Conservation (phyloP, 2,888 invertebrate species). For the Drosophila diplacantha region DNA sequence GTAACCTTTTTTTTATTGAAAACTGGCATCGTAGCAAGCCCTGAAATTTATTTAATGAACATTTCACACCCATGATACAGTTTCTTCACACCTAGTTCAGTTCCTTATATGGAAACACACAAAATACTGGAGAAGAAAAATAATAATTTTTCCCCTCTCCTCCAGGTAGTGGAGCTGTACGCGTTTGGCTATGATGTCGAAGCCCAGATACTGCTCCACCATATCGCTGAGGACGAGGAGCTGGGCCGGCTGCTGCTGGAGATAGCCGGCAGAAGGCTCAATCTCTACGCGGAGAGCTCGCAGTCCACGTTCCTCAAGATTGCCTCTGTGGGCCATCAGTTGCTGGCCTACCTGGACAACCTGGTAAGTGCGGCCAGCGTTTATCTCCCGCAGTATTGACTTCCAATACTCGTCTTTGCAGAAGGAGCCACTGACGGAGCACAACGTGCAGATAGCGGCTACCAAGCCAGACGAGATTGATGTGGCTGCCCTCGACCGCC, state of each 20-base stretch:
- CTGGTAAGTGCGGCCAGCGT: conserved; percentile 79
- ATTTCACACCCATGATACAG: neutral
- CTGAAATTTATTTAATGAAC: neutral
- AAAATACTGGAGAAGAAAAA: conserved; percentile 1
- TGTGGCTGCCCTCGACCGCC: conserved; percentile 71
- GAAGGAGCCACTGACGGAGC: conserved; percentile 49
- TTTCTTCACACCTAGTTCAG: neutral
- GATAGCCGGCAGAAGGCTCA: conserved; percentile 89
- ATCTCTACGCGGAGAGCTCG: conserved; percentile 82
- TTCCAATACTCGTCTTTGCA: conserved; percentile 14
- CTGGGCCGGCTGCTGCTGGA: conserved; percentile 86
- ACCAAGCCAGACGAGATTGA: conserved; percentile 73
- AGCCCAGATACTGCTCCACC: conserved; percentile 82
- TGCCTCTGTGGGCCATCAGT: conserved; percentile 86
- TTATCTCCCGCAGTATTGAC: conserved; percentile 55
- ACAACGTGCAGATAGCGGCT: conserved; percentile 67
- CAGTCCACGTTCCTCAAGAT: conserved; percentile 83
- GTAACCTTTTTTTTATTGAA: neutral
- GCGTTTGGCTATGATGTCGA: conserved; percentile 82
- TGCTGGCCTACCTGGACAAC: conserved; percentile 86
- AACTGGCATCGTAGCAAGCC: neutral
- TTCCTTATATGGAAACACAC: neutral
- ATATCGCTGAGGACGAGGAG: conserved; percentile 83
- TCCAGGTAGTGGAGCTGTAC: conserved; percentile 81
- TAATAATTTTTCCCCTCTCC: conserved; percentile 2